Conservation (phyloP, 1,140 invertebrate genomes). For the Bombus sibiricus region DNA sequence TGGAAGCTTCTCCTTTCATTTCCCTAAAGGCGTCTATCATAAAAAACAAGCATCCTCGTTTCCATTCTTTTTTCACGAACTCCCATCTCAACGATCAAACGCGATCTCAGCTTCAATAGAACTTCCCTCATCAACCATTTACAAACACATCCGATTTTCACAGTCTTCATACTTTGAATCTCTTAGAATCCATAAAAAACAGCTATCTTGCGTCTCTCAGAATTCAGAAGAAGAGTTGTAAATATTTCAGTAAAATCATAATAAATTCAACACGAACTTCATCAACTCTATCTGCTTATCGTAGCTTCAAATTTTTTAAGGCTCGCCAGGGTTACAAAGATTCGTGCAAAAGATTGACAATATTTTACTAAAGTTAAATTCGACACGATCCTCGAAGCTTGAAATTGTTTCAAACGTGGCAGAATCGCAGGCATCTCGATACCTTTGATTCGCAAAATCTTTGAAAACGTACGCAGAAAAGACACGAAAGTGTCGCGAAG, state of each 20-base stretch:
- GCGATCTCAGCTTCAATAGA: not conserved
- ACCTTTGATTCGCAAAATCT: too few species aligned
- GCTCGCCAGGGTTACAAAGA: not conserved
- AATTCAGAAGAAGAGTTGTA: not conserved
- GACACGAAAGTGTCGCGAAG: too few species aligned
- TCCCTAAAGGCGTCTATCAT: slow-evolving; percentile 17
- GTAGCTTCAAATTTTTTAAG: too few species aligned
- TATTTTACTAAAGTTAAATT: not conserved
- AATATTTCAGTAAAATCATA: not conserved
- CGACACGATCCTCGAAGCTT: too few species aligned
- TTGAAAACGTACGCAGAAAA: too few species aligned
- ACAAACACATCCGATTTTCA: not conserved
- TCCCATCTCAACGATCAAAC: not conserved
- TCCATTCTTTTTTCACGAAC: slow-evolving; percentile 6
- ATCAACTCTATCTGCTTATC: rapidly evolving
- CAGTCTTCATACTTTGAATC: not conserved
- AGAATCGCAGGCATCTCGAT: too few species aligned
- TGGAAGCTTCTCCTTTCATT: not conserved
- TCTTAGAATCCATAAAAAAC: not conserved
- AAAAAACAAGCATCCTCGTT: slow-evolving; percentile 10
- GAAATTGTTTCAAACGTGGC: too few species aligned
- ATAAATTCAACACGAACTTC: not conserved
- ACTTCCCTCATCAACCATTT: not conserved
- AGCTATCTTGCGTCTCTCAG: not conserved
- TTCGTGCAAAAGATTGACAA: not conserved